These are phyloP conservation scores for Drosophila nr. perissopoda DNA, from an alignment of 2,888 invertebrate species.

Conservation along the genomic window DNA sequence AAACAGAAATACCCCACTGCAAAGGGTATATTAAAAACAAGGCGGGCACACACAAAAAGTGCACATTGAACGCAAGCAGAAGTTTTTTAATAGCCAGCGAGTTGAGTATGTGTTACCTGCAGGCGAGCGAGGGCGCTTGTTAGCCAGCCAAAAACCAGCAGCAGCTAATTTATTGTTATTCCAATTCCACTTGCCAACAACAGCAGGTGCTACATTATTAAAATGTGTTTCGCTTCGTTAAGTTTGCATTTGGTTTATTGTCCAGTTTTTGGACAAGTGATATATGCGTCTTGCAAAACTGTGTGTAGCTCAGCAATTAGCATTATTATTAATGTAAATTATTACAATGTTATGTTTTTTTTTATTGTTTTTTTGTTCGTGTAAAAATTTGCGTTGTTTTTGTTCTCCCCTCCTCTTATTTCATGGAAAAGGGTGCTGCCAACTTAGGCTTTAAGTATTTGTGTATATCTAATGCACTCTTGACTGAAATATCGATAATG, in stretches of 20 bases:
- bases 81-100: slow-evolving; percentile 49
- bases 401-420: slow-evolving; percentile 46
- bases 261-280: not conserved
- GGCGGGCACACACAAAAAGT: slow-evolving; percentile 11
- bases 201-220: slow-evolving; percentile 53
- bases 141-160: slow-evolving; percentile 14
- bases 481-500: slow-evolving; percentile 6
- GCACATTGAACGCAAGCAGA: slow-evolving; percentile 6
- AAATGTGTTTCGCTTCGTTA: slow-evolving; percentile 1
- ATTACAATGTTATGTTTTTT: slow-evolving; percentile 25
- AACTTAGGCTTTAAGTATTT: slow-evolving; percentile 30
- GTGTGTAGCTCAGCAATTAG: not conserved
- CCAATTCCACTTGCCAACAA: slow-evolving; percentile 42
- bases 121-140: slow-evolving; percentile 9
- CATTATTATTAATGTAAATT: slow-evolving; percentile 6
- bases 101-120: slow-evolving; percentile 36
- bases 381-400: slow-evolving; percentile 56
- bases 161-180: slow-evolving; percentile 37
- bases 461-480: slow-evolving; percentile 33
- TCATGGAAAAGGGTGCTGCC: slow-evolving; percentile 38
- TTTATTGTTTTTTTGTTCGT: slow-evolving; percentile 7
- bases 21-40: slow-evolving; percentile 12
- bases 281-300: not conserved
- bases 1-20: not conserved
- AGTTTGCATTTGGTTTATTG: slow-evolving; percentile 5